A percentile compares a stretch with the other conserved stretches of the same genome.
These are phyloP conservation scores for Lagopus muta DNA, from an alignment of 2,113 vertebrate species.

Conservation along the genomic window DNA sequence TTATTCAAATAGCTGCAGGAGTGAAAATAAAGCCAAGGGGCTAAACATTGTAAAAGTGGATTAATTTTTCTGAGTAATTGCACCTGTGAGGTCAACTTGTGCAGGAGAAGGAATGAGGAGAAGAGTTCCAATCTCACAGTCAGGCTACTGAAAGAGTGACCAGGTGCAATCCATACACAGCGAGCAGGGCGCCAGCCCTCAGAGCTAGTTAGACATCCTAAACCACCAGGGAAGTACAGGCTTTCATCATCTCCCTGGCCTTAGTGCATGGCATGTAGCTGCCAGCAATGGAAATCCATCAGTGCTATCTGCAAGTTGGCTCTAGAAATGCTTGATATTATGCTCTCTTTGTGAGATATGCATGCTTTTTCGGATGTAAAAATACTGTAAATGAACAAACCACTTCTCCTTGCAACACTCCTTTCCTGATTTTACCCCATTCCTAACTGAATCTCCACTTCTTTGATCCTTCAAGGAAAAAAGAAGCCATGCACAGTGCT, in stretches of 20 bases:
- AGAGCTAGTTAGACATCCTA: not conserved
- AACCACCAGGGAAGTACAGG: not conserved
- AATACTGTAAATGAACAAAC: not conserved
- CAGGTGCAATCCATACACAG: not conserved
- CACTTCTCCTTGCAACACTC: not conserved
- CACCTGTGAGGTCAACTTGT: not conserved
- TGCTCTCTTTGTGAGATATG: not conserved
- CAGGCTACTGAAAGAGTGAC: not conserved
- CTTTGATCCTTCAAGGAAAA: not conserved
- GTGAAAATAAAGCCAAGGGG: constrained; percentile 48
- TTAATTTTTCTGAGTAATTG: constrained; percentile 28
- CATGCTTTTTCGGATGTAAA: not conserved
- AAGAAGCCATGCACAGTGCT: not conserved
- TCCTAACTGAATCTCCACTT: not conserved
- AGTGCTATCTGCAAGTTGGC: not conserved
- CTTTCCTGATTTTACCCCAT: not conserved
- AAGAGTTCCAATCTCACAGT: not conserved
- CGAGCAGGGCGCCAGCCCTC: fast-evolving
- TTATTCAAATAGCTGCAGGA: constrained; percentile 31
- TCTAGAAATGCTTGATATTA: not conserved
- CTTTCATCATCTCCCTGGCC: not conserved
- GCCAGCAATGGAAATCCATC: not conserved
- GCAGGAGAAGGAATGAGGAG: not conserved
- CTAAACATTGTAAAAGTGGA: constrained; percentile 12
- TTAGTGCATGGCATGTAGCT: not conserved